These are phyloP conservation scores for Tethya wilhelma DNA, from an alignment of 37 sponge, comb jelly and placozoan species.

Conservation along the genomic window DNA sequence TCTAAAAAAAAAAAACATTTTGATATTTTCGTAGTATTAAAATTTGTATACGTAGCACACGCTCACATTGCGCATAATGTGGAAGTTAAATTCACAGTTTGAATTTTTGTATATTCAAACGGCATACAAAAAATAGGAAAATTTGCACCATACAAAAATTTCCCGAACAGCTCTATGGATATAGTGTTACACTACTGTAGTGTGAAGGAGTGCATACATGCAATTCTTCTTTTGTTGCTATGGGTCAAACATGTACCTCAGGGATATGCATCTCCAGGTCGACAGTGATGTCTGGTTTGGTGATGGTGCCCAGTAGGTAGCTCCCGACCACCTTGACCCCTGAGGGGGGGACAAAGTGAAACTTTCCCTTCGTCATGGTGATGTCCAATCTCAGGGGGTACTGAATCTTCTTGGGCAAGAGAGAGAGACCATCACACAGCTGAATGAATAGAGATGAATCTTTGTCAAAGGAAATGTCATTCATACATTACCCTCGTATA, in stretches of 20 bases:
- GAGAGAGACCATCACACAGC: constrained; percentile 43
- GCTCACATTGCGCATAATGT: too few species aligned
- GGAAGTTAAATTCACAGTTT: too few species aligned
- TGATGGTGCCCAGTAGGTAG: constrained; percentile 72
- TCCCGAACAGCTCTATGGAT: constrained; percentile 28
- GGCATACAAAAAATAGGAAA: too few species aligned
- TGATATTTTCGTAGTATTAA: too few species aligned
- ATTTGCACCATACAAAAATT: background rate
- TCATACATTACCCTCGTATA: too few species aligned
- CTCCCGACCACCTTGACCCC: constrained; percentile 83
- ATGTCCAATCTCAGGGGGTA: constrained; percentile 58
- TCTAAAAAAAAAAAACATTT: background rate
- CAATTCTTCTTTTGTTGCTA: background rate
- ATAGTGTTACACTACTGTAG: constrained; percentile 12
- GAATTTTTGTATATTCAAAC: too few species aligned
- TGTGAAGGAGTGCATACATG: background rate
- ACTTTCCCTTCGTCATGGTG: constrained; percentile 50
- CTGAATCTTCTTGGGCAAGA: constrained; percentile 34
- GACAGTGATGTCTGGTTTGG: constrained; percentile 68
- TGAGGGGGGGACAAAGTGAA: constrained; percentile 71
- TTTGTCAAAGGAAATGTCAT: too few species aligned
- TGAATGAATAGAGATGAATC: too few species aligned
- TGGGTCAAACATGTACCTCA: constrained; percentile 28
- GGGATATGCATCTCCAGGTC: constrained; percentile 88
- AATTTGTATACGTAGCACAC: too few species aligned